Conservation (phyloP, 2,888 invertebrate genomes). For the Temnothorax rugatulus region DNA sequence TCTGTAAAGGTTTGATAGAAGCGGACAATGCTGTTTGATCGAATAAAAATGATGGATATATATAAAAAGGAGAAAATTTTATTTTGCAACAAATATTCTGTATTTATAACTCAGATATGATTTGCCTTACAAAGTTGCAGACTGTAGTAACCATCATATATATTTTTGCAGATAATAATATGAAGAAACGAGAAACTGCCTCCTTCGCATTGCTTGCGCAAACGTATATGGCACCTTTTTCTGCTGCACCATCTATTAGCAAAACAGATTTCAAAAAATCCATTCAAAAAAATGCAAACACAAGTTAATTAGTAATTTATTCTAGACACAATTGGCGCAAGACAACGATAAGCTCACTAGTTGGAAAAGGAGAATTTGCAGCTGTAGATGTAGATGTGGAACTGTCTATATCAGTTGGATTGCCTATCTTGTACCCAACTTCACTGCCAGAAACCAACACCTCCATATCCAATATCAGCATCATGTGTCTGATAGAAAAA, state of each 20-base stretch:
- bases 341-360: background rate
- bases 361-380: background rate
- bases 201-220: no score
- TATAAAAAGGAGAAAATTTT: no score
- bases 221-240: background rate
- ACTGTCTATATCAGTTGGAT: slow-evolving; percentile 88
- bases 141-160: no score
- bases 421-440: slow-evolving; percentile 92
- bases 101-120: no score
- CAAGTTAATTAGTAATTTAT: background rate
- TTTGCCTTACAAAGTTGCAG: no score
- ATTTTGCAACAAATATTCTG: no score
- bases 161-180: no score
- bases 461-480: slow-evolving; percentile 93
- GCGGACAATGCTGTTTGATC: no score
- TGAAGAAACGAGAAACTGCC: no score
- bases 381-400: slow-evolving; percentile 87
- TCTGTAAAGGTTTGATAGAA: no score
- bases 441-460: slow-evolving; percentile 91
- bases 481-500: slow-evolving; percentile 90
- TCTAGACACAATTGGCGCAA: background rate
- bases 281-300: background rate
- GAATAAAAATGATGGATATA: no score
- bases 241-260: background rate
- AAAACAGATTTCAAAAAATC: no score